These are phyloP conservation scores for Napeogenes inachia DNA, from an alignment of 2,888 invertebrate genomes.

Conservation along the genomic window DNA sequence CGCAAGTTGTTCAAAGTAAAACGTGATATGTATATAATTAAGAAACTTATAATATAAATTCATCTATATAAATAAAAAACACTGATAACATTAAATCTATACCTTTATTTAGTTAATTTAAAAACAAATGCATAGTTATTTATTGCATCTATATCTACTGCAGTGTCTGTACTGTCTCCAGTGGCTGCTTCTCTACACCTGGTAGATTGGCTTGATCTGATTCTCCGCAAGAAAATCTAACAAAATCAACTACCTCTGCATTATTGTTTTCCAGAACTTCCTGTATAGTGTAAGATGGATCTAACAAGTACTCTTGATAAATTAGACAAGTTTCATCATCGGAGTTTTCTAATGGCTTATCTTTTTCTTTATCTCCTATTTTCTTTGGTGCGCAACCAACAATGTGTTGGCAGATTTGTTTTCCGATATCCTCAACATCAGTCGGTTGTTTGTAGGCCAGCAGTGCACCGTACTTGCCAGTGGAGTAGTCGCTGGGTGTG, in stretches of 20 bases:
- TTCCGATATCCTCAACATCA: slow-evolving; percentile 75
- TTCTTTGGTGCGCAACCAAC: slow-evolving; percentile 91
- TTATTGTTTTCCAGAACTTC: slow-evolving; percentile 82
- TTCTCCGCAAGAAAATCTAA: slow-evolving; percentile 93
- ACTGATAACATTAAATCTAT: slow-evolving; percentile 13
- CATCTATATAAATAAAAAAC: slow-evolving; percentile 9
- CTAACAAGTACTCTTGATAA: slow-evolving; percentile 91
- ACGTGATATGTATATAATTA: slow-evolving; percentile 4
- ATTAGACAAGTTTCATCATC: slow-evolving; percentile 90
- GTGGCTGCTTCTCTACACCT: slow-evolving; percentile 70
- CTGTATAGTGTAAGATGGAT: slow-evolving; percentile 84
- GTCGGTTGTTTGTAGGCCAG: slow-evolving; percentile 80
- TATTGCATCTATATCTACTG: slow-evolving; percentile 58
- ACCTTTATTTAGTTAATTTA: neutral
- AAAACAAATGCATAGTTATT: slow-evolving; percentile 4
- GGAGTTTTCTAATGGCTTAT: slow-evolving; percentile 79
- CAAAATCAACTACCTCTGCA: slow-evolving; percentile 85
- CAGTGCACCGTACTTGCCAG: slow-evolving; percentile 92
- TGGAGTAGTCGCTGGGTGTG: slow-evolving; percentile 66
- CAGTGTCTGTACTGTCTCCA: slow-evolving; percentile 80
- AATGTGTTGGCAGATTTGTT: slow-evolving; percentile 93
- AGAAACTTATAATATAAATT: slow-evolving; percentile 1
- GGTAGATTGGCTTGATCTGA: slow-evolving; percentile 54
- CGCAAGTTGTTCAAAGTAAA: slow-evolving; percentile 32
- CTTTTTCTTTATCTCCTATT: slow-evolving; percentile 81